Evolutionary conservation across 2,797 vertebrate species (phyloP), one percentile per base, ranked within the genome.

Genomic region (Chaunax sp.): DNA sequence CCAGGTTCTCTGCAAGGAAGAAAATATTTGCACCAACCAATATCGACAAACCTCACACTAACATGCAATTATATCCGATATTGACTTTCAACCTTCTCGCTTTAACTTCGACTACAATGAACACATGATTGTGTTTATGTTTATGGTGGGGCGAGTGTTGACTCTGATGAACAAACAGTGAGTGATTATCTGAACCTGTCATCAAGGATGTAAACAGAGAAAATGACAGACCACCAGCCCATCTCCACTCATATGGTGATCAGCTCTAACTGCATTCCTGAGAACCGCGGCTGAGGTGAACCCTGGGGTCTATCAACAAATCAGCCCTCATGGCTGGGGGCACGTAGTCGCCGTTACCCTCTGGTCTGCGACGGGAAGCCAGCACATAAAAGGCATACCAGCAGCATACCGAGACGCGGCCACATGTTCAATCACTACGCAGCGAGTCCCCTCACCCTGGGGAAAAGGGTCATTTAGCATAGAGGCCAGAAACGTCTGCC

Each of bases 361-460:
- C 40, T 33, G 47, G 57, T 67, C 40, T 41, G 28, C 18, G 19
- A 28, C 2, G 12, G 49, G 61, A 56, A 69, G 56, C 2, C 51
- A 53, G 53, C 64, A 86, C 82, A 88, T 90, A 66, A 89, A 90
- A 90, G 85, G 54, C 82, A 90, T 83, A 90, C 72, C 87, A 57
- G 79, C 68, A 75, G 55, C 78, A 85, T 78, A 78, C 77, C 62
- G 33, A 58, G 62, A 55, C 63, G 41, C 5, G 2, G 77, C 82
- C 84, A 86, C 85, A 84, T 87, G 83, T 76, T 78, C 69, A 65
- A 59, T 80, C 69, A 45, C 33, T 66, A 69, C 45, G 71, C 61
- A 70, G 77, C 61, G 50, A 65, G 64, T 77, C 68, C 61, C 57
- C 57, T 60, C 74, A 33, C 68, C 75, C 73, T 1, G 10, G 69